phyloP scores from a whole-genome alignment of 2,888 invertebrate species.

The Cephus runcator region DNA sequence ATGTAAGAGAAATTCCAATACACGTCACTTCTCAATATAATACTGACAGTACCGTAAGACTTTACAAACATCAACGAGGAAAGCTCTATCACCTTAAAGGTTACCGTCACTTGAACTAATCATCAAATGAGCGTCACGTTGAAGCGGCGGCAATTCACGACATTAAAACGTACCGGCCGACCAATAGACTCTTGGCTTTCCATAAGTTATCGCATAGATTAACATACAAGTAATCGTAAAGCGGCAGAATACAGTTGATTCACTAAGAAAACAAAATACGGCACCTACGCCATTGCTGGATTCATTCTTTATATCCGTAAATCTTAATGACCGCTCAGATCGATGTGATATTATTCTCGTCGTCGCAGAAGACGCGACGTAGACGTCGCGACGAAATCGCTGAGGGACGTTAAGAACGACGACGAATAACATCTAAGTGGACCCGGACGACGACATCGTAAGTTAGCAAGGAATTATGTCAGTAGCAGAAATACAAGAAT shows the following conservation, averaged over 20 bases:
- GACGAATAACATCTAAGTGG: too few relatives aligned
- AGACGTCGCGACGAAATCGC: neutral
- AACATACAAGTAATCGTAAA: neutral
- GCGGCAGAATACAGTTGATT: too few relatives aligned
- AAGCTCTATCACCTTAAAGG: neutral
- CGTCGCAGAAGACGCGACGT: slow-evolving; percentile 28
- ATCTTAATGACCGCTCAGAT: slow-evolving; percentile 19
- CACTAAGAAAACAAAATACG: too few relatives aligned
- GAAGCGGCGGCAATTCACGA: neutral
- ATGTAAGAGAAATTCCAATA: neutral
- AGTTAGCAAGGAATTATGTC: slow-evolving; percentile 26
- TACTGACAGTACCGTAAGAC: neutral
- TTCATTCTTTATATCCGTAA: neutral
- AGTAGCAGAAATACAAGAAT: slow-evolving; percentile 20
- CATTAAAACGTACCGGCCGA: neutral
- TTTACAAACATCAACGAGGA: neutral
- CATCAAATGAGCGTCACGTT: too few relatives aligned
- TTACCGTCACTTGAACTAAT: neutral
- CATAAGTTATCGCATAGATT: neutral
- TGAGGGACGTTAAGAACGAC: too few relatives aligned
- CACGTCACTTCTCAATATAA: neutral
- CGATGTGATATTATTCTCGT: slow-evolving; percentile 28
- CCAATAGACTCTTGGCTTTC: neutral
- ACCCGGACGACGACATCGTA: neutral
- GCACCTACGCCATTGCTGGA: neutral